phyloP scores from a whole-genome alignment of 2,113 vertebrate species.

The Coryphaenoides rupestris region DNA sequence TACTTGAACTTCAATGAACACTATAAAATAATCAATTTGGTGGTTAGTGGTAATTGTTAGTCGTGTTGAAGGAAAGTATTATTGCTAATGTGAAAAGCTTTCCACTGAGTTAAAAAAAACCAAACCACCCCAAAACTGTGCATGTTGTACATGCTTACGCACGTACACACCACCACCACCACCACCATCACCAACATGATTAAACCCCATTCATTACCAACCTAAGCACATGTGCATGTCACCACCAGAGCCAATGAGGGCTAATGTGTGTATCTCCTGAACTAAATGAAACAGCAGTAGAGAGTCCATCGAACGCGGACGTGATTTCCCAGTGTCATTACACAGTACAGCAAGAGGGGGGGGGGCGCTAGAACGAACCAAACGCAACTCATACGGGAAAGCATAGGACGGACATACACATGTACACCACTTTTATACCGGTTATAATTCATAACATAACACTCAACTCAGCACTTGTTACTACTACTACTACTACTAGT shows the following conservation, averaged over 20 bases:
- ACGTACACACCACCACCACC: background rate
- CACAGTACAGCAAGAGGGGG: constrained; percentile 64
- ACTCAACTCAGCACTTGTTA: constrained; percentile 51
- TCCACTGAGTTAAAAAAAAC: background rate
- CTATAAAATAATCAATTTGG: background rate
- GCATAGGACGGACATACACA: constrained; percentile 48
- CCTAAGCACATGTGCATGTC: constrained; percentile 37
- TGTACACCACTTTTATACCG: constrained; percentile 51
- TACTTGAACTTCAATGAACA: background rate
- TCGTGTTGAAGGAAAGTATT: background rate
- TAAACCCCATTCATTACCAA: constrained; percentile 37
- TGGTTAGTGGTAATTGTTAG: background rate
- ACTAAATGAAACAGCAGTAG: constrained; percentile 63
- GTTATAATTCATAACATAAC: constrained; percentile 59
- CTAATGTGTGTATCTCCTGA: constrained; percentile 49
- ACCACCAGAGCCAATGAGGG: constrained; percentile 51
- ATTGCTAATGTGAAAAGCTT: background rate
- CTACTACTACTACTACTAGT: too few species aligned
- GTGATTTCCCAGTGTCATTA: constrained; percentile 60
- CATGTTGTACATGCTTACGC: too few species aligned
- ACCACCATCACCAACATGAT: constrained; percentile 15
- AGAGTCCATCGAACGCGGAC: constrained; percentile 41
- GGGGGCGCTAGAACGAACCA: constrained; percentile 57
- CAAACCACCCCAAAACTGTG: background rate
- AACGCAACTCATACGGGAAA: constrained; percentile 54